Base-by-base conservation (phyloP, 2,888 invertebrate species). In the Ectemnius lituratus region DNA sequence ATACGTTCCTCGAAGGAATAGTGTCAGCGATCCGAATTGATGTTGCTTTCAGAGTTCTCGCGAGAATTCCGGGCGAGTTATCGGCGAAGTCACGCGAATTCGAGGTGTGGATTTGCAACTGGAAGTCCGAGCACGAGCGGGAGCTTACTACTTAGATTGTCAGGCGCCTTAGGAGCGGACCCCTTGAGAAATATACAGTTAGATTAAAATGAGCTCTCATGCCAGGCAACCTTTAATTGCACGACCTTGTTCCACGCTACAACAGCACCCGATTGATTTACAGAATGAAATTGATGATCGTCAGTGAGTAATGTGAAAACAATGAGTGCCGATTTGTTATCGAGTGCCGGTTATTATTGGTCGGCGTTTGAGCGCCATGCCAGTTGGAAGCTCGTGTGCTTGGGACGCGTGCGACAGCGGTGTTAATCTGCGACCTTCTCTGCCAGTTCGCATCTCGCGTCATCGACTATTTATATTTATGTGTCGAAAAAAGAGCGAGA, bases 381-480 rank as follows among this genome's bases (percentile, higher is more conserved):
- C 27, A 58, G 8, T 28, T 16, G 58, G 66, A 62, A 46, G 37
- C 70, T 63, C 62, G 70, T 74, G 62, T 60, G 68, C 52, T 52
- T 65, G 72, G 63, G 64, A 64, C 71, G 76, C 70, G 76, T 65
- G 57, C 78, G 84, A 82, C 81, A 78, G 75, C 70, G 79, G 77
- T 79, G 78, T 80, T 74, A 79, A 75, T 67, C 73, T 59, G 64
- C 81, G 86, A 84, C 85, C 86, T 86, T 88, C 85, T 70, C 81
- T 65, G 78, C 77, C 71, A 72, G 75, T 81, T 81, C 69, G 71
- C 68, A 78, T 67, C 70, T 67, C 83, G 78, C 85, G 86, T 87
- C 87, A 86, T 83, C 82, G 81, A 86, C 86, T 88, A 86, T 86
- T 87, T 86, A 84, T 88, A 86, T 86, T 87, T 86, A 84, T 84